Conservation (phyloP, 2,888 invertebrate species). For the Oscheius sp. region DNA sequence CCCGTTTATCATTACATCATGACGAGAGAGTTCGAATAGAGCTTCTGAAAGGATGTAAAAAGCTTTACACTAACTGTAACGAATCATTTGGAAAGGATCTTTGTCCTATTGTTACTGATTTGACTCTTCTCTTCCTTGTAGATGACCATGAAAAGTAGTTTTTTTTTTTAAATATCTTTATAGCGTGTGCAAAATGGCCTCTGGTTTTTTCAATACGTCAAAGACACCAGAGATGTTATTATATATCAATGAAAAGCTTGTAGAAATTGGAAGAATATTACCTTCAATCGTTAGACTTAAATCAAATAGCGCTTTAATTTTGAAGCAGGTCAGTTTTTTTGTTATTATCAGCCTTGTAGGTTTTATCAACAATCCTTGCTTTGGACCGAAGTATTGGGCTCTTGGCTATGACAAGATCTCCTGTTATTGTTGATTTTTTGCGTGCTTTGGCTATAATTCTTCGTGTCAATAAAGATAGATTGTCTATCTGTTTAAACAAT, state of each 20-base stretch:
- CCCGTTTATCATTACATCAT: constrained; percentile 4
- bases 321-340: not conserved
- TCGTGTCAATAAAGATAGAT: not conserved
- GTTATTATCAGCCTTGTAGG: not conserved
- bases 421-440: not conserved
- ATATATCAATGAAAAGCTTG: constrained; percentile 2
- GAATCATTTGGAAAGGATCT: not conserved
- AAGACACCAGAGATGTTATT: not conserved
- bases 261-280: not conserved
- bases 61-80: not conserved
- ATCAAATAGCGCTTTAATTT: not conserved
- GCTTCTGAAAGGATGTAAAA: not conserved
- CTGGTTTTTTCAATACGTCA: not conserved
- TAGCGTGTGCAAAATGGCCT: not conserved
- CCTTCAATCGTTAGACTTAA: not conserved
- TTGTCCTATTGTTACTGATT: not conserved
- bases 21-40: not conserved
- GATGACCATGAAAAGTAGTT: too few relatives aligned
- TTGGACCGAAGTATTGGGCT: not conserved
- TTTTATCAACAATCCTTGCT: not conserved
- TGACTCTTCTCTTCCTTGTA: not conserved
- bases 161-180: too few relatives aligned
- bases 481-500: not conserved
- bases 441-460: constrained; percentile 7
- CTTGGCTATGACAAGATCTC: constrained; percentile 3